Evolutionary conservation across 2,797 vertebrate species (phyloP), one percentile per base, ranked within the genome.

Genomic region (Bufotes viridis): DNA sequence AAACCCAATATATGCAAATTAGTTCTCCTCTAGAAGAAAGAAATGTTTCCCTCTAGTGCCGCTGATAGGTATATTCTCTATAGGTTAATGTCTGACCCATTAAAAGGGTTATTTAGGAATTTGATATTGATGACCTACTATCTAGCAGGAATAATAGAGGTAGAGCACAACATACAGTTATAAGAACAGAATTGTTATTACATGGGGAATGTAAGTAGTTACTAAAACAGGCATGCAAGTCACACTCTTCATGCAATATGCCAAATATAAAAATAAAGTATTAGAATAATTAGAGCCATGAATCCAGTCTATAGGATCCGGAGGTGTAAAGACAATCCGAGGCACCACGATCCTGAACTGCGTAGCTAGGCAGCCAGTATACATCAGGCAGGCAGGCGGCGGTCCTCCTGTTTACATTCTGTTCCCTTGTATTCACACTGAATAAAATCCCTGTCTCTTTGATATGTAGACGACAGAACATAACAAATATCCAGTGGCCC

Each of bases 381-480:
- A 76, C 49, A 76, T 51, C 72, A 76, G 49, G 74, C 74, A 53
- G 74, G 74, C 74, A 11, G 20, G 13, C 34, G 17, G 11, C 12
- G 42, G 58, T 7, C 17, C 7, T 72, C 29, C 29, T 51, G 74
- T 76, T 76, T 76, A 76, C 74, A 76, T 76, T 76, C 74, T 53
- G 20, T 53, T 75, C 49, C 34, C 74, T 76, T 24, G 74, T 76
- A 76, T 76, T 76, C 74, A 76, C 74, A 76, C 74, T 11, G 34
- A 53, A 76, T 76, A 76, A 51, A 53, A 76, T 12, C 74, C 74
- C 74, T 12, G n/a, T 76, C 74, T 76, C 74, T 74, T 74, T 76
- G 42, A 53, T 76, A 51, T 53, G 74, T 76, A 76, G 74, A 76
- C 4, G 49, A 74, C 42, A 13, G 49, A 49, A 76, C 74, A 76